Percentiles rank a stretch among this genome's conserved stretches.
Conservation (phyloP, 2,888 invertebrate species). For the Hypercompe scribonia region DNA sequence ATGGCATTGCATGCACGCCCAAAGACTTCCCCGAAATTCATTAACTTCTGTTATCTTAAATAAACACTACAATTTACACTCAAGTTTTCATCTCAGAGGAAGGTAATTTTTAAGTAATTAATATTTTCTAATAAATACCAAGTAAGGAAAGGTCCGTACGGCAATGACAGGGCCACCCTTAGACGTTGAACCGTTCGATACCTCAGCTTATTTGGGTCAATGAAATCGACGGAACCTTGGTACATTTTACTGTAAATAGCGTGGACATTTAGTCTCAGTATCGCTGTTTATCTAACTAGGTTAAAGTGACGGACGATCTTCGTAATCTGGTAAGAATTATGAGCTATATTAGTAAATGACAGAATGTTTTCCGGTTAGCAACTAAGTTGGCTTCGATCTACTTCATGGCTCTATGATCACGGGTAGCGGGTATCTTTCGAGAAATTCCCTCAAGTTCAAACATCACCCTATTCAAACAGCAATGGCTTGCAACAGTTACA, state of each 20-base stretch:
- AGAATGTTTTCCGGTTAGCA: conserved; percentile 47
- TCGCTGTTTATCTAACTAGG: conserved; percentile 76
- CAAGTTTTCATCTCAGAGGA: neutral
- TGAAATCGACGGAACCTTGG: conserved; percentile 75
- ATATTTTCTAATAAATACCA: neutral
- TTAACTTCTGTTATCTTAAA: too few species aligned
- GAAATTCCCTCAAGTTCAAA: too few species aligned
- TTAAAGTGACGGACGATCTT: conserved; percentile 53
- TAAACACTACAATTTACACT: neutral
- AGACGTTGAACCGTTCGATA: conserved; percentile 20
- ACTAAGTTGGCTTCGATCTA: conserved; percentile 19
- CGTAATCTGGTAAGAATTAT: conserved; percentile 28
- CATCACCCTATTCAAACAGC: too few species aligned
- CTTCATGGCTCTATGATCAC: neutral
- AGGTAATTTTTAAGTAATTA: neutral
- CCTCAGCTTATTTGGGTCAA: conserved; percentile 71
- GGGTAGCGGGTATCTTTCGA: too few species aligned
- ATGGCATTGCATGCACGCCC: too few species aligned
- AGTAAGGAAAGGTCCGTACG: conserved; percentile 29
- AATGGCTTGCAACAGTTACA: too few species aligned
- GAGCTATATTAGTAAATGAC: conserved; percentile 19
- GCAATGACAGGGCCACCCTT: conserved; percentile 4
- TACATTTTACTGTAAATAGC: conserved; percentile 60
- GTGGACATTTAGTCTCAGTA: conserved; percentile 58
- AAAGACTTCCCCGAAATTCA: too few species aligned